phyloP scores from a whole-genome alignment of 2,888 invertebrate genomes.

The Conus canariensis region DNA sequence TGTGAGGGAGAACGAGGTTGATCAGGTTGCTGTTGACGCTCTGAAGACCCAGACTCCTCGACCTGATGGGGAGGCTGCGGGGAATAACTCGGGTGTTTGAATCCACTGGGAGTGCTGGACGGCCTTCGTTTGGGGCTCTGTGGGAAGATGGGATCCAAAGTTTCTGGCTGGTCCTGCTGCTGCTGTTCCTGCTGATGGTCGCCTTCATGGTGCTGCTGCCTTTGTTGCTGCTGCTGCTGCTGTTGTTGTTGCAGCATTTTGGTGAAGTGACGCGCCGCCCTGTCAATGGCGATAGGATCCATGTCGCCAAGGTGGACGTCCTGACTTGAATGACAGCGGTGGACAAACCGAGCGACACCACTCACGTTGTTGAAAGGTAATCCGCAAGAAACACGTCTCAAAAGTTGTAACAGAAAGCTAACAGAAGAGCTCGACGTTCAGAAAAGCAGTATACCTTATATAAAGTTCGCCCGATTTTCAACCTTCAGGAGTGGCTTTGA shows the following conservation, averaged over 20 bases:
- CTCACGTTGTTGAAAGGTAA: too few species aligned
- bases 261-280: neutral
- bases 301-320: neutral
- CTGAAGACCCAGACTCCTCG: too few species aligned
- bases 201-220: neutral
- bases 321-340: neutral
- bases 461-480: too few species aligned
- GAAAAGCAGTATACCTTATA: too few species aligned
- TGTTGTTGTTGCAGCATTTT: constrained; percentile 1
- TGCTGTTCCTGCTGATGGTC: constrained; percentile 16
- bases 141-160: neutral
- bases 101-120: neutral
- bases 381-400: too few species aligned
- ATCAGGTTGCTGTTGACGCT: neutral
- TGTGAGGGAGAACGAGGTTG: neutral
- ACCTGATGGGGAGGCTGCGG: neutral
- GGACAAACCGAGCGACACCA: neutral
- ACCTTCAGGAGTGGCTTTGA: too few species aligned
- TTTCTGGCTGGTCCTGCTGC: neutral
- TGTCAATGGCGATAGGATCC: constrained; percentile 26
- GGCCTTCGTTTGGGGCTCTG: neutral
- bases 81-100: neutral
- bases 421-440: too few species aligned
- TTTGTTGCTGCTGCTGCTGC: constrained; percentile 9
- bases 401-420: too few species aligned